Evolutionary conservation across 1,140 invertebrate genomes (phyloP).

Genomic region (Microplitis mediator): DNA sequence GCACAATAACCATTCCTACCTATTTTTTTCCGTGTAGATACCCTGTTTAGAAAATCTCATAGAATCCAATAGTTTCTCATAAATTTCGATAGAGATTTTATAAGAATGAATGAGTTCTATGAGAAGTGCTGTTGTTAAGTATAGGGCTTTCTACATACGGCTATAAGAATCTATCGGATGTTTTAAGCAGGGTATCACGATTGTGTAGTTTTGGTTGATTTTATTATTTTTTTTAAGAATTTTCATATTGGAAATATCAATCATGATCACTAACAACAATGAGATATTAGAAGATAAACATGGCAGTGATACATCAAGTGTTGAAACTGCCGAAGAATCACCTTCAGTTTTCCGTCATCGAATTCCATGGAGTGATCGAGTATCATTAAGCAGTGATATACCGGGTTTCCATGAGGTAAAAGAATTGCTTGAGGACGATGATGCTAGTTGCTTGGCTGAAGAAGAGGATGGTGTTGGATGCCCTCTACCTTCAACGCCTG

Average conservation of each 20-base stretch:
- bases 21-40: too few species aligned
- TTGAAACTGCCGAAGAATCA: conserved; percentile 13
- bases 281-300: conserved; percentile 43
- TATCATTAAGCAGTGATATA: conserved; percentile 53
- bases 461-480: conserved; percentile 82
- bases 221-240: too few species aligned
- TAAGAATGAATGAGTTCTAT: too few species aligned
- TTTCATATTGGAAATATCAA: background rate
- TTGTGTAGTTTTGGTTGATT: too few species aligned
- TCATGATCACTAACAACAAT: conserved; percentile 46
- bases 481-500: conserved; percentile 83
- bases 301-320: conserved; percentile 24
- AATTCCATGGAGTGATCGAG: conserved; percentile 56
- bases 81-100: too few species aligned
- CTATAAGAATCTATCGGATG: too few species aligned
- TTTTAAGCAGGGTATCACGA: too few species aligned
- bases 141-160: too few species aligned
- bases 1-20: too few species aligned
- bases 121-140: too few species aligned
- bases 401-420: conserved; percentile 57
- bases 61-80: too few species aligned
- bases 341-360: conserved; percentile 48
- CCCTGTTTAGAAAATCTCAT: too few species aligned
- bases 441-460: conserved; percentile 67
- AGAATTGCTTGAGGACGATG: conserved; percentile 66